Base-by-base conservation (phyloP, 2,888 invertebrate species). In the Leptura quadrifasciata region DNA sequence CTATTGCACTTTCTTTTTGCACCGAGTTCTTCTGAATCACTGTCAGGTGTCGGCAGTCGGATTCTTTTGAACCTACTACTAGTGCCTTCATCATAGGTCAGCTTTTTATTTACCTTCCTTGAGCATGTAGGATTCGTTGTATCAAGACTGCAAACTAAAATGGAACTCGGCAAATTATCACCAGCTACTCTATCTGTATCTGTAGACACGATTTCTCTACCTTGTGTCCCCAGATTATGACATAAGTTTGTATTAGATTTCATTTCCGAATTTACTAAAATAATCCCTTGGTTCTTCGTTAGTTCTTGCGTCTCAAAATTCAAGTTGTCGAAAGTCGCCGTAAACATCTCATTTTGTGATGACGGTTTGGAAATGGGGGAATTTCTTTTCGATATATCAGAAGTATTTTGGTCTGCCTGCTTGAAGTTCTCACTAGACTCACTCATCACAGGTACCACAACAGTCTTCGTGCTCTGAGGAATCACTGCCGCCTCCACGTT, bases 1-100 rank as follows among this genome's bases (percentile, higher is more conserved):
- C 82, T 81, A 74, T 84, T 85, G 72, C 82, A 82, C 27, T 78
- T 82, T 52, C 76, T 78, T 57, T 83, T 84, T 3, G 76, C 76
- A 20, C 61, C 60, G 0, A 63, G 52, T 12, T 70, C 74, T 24
- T 80, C 82, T 0, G 77, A 78, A 52, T 82, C 82, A 55, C 79
- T 80, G 64, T 80, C 81, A 4, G 80, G 75, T 39, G 71, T 6
- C 9, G 71, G 65, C 63, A 35, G 65, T 27, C 75, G 68, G 20
- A 80, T 76, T 68, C 82, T 79, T 72, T 80, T 83, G 47, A 75
- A 76, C 24, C 27, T 54, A n/a, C 55, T 75, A 31, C 65, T 61
- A 21, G 17, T 20, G 20, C 47, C 47, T 1, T 31, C 65, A 8
- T 58, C 67, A 58, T 74, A 74, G 20, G 63, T 69, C 39, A 76